Evolutionary conservation across 2,888 invertebrate genomes (phyloP).

Genomic region (Cotesia congregata): DNA sequence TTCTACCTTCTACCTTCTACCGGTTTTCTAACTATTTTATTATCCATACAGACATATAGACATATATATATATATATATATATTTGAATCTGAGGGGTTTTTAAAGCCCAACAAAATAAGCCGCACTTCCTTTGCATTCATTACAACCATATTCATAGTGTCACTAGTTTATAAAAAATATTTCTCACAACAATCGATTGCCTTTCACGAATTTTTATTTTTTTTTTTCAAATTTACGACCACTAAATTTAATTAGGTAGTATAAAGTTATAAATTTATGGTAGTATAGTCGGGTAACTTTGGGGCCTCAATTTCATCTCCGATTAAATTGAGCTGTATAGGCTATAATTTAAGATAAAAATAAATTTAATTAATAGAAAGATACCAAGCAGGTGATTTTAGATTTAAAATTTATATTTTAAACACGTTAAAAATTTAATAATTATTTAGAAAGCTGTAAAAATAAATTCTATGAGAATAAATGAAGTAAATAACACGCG

Average conservation of each 20-base stretch:
- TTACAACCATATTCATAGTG: not conserved
- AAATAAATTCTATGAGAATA: not conserved
- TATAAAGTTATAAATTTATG: no score
- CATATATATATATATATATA: not conserved
- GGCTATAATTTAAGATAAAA: not conserved
- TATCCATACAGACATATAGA: not conserved
- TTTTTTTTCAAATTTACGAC: not conserved
- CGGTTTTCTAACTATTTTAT: not conserved
- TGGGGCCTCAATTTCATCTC: no score
- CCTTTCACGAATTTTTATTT: not conserved
- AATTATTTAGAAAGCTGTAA: not conserved
- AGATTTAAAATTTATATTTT: no score
- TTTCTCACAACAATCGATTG: not conserved
- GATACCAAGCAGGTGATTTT: not conserved
- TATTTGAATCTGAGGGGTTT: not conserved
- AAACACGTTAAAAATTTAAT: not conserved
- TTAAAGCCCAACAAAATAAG: not conserved
- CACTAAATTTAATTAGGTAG: no score
- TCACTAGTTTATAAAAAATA: not conserved
- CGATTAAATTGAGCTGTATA: not conserved
- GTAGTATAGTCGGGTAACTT: no score
- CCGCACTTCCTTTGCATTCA: conserved; percentile 11
- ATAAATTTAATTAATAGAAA: not conserved
- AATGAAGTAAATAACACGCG: not conserved
- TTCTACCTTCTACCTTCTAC: not conserved